phyloP scores from a whole-genome alignment of 2,797 vertebrate species.

The Odontamblyopus rebecca region DNA sequence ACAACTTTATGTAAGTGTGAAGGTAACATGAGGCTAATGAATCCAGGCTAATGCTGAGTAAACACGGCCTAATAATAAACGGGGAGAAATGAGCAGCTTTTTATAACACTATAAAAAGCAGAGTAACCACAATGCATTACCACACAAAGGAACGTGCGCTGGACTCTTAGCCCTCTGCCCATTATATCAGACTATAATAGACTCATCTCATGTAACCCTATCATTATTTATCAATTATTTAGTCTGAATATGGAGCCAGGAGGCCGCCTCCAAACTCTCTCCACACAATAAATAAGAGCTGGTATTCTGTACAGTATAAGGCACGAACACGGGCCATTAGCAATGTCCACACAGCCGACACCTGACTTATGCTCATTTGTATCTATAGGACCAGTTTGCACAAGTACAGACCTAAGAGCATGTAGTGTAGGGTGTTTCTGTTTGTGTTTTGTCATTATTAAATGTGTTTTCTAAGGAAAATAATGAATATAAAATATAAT shows the following conservation, averaged over 20 bases:
- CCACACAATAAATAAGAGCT: background rate
- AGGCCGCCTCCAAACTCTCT: slow-evolving; percentile 6
- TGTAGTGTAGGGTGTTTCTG: no score
- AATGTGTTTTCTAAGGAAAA: no score
- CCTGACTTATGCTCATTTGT: background rate
- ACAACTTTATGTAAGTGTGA: slow-evolving; percentile 52
- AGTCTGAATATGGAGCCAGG: slow-evolving; percentile 23
- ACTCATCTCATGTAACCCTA: slow-evolving; percentile 26
- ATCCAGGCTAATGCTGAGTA: slow-evolving; percentile 50
- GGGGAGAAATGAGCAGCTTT: slow-evolving; percentile 33
- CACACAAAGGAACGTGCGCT: slow-evolving; percentile 37
- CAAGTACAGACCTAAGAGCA: background rate
- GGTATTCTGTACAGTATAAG: background rate
- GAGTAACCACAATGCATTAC: slow-evolving; percentile 39
- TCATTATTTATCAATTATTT: slow-evolving; percentile 30
- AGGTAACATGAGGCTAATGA: slow-evolving; percentile 62
- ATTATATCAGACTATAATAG: slow-evolving; percentile 23
- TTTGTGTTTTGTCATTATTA: no score
- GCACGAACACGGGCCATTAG: background rate
- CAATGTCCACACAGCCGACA: background rate
- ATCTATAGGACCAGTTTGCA: background rate
- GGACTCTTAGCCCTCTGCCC: slow-evolving; percentile 28
- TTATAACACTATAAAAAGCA: slow-evolving; percentile 33
- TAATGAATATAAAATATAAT: no score
- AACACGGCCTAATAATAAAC: slow-evolving; percentile 54